A percentile compares a stretch with the other conserved stretches of the same genome.
Conservation (phyloP, 2,113 vertebrate species). For the Agapornis roseicollis region DNA sequence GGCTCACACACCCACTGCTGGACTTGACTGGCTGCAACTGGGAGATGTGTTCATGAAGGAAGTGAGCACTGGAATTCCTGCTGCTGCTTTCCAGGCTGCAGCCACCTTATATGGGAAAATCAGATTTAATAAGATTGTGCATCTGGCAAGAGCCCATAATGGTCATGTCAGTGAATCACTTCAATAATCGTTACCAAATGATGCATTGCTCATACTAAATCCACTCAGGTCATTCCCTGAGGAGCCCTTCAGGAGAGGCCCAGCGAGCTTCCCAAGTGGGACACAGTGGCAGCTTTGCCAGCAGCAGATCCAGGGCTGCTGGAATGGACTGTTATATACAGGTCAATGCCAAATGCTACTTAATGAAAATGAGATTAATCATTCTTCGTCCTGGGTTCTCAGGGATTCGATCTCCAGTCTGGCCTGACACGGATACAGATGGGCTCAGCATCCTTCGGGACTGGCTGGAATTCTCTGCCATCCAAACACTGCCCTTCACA, state of each 20-base stretch:
- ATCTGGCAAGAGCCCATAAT: neutral
- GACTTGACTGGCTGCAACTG: neutral
- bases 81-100: neutral
- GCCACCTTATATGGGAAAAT: constrained; percentile 19
- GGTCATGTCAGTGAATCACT: neutral
- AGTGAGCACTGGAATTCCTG: neutral
- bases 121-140: neutral
- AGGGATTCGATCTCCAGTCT: neutral
- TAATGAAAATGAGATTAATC: constrained; percentile 2
- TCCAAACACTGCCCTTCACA: neutral
- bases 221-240: neutral
- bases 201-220: neutral
- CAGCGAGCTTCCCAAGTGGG: neutral
- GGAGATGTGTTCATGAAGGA: neutral
- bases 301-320: neutral
- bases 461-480: neutral
- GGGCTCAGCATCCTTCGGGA: neutral
- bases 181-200: neutral
- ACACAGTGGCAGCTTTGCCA: neutral
- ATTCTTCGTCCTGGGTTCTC: neutral
- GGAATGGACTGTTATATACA: neutral
- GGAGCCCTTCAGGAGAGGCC: neutral
- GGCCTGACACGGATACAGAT: neutral
- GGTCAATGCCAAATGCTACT: neutral
- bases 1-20: neutral